Percentiles rank a stretch among this genome's conserved stretches.
Conservation (phyloP, 2,113 vertebrate genomes). For the Anoplopoma fimbria region DNA sequence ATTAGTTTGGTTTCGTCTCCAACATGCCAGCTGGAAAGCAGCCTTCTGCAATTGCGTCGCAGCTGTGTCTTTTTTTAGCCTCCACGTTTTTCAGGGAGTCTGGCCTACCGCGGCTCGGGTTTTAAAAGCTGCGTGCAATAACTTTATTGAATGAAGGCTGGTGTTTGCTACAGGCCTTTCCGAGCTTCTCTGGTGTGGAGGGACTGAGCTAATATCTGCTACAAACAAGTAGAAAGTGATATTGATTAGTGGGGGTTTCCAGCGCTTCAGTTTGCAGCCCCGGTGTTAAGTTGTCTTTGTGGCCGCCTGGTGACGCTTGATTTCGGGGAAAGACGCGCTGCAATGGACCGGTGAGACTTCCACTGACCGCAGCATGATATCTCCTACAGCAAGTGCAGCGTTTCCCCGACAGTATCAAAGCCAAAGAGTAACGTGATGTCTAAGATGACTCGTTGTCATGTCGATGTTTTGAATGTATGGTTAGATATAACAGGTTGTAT, state of each 20-base stretch:
- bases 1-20: neutral
- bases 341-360: constrained; percentile 73
- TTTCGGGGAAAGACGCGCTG: constrained; percentile 9
- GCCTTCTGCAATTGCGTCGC: neutral
- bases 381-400: neutral
- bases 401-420: neutral
- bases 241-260: neutral
- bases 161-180: neutral
- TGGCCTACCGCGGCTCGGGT: neutral
- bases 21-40: neutral
- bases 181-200: neutral
- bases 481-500: neutral
- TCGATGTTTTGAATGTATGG: neutral
- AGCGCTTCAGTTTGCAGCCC: neutral
- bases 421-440: neutral
- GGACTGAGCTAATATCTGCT: neutral
- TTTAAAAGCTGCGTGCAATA: neutral
- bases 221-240: neutral
- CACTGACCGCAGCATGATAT: neutral
- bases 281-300: constrained; percentile 40
- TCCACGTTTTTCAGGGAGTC: neutral
- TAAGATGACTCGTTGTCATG: neutral
- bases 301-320: constrained; percentile 24
- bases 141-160: neutral
- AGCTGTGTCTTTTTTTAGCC: constrained; percentile 54